Evolutionary conservation across 92 coral and sea anemone species (phyloP).

Genomic region (Epizoanthus ramosus): DNA sequence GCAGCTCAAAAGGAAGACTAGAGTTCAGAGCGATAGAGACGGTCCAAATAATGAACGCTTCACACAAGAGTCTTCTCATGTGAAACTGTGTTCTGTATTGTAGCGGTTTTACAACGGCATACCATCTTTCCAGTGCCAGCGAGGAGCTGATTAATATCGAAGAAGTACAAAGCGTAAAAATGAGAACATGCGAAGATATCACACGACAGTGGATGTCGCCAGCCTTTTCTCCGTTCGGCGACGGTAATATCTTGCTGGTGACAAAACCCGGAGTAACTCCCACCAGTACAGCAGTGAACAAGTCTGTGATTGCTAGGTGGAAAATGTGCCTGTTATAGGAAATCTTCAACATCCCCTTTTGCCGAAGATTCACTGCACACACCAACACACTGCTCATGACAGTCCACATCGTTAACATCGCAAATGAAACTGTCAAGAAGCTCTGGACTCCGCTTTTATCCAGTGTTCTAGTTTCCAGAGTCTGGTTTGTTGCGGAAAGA

Average conservation of each 20-base stretch:
- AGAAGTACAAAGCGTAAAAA: conserved; percentile 51
- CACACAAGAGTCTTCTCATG: conserved; percentile 45
- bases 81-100: conserved; percentile 63
- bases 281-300: conserved; percentile 51
- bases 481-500: not conserved
- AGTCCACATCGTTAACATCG: conserved; percentile 47
- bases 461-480: not conserved
- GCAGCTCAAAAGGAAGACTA: conserved; percentile 50
- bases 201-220: conserved; percentile 62
- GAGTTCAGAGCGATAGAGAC: conserved; percentile 40
- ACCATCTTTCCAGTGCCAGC: conserved; percentile 68
- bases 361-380: conserved; percentile 53
- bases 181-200: conserved; percentile 57
- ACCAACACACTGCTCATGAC: conserved; percentile 49
- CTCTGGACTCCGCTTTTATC: not conserved
- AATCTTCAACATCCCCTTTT: conserved; percentile 52
- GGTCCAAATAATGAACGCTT: conserved; percentile 48
- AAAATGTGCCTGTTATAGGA: conserved; percentile 61
- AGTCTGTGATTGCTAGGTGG: conserved; percentile 62
- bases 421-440: conserved; percentile 44
- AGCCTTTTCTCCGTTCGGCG: conserved; percentile 35
- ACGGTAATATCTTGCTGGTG: conserved; percentile 25
- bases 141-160: conserved; percentile 62
- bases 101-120: conserved; percentile 62
- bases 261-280: conserved; percentile 66